A percentile compares a stretch with the other conserved stretches of the same genome.
These are phyloP conservation scores for Cyaniris semiargus DNA, from an alignment of 2,888 invertebrate species.

Conservation along the genomic window DNA sequence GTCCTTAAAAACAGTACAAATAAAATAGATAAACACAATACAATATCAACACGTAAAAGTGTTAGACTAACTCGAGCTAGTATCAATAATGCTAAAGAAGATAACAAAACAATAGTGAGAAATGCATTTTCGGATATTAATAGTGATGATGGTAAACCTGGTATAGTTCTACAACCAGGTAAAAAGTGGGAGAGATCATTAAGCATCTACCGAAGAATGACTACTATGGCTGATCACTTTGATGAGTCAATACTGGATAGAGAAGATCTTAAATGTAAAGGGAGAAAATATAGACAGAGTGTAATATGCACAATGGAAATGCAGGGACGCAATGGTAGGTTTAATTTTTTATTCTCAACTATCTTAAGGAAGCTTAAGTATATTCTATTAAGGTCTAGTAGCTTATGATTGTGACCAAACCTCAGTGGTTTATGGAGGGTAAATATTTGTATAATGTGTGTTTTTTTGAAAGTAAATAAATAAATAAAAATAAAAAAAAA, in stretches of 20 bases:
- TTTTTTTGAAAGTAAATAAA: too few species aligned
- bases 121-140: not conserved
- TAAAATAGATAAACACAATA: constrained; percentile 23
- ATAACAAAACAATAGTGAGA: not conserved
- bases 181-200: constrained; percentile 85
- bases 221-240: constrained; percentile 62
- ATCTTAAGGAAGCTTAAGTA: too few species aligned
- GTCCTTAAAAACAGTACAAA: constrained; percentile 32
- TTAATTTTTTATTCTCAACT: constrained; percentile 30
- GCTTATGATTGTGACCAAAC: not conserved
- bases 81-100: not conserved
- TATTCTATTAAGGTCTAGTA: not conserved
- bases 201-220: constrained; percentile 78
- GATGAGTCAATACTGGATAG: constrained; percentile 66
- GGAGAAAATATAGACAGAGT: constrained; percentile 79
- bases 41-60: constrained; percentile 46
- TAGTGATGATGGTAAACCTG: constrained; percentile 45
- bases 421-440: too few species aligned
- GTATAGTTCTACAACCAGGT: constrained; percentile 81
- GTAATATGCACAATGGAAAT: constrained; percentile 75
- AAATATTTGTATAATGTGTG: too few species aligned
- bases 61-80: constrained; percentile 45
- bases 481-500: too few species aligned
- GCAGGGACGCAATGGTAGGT: constrained; percentile 67
- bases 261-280: constrained; percentile 65